phyloP scores from a whole-genome alignment of 1,140 invertebrate genomes.

The Homarus americanus region DNA sequence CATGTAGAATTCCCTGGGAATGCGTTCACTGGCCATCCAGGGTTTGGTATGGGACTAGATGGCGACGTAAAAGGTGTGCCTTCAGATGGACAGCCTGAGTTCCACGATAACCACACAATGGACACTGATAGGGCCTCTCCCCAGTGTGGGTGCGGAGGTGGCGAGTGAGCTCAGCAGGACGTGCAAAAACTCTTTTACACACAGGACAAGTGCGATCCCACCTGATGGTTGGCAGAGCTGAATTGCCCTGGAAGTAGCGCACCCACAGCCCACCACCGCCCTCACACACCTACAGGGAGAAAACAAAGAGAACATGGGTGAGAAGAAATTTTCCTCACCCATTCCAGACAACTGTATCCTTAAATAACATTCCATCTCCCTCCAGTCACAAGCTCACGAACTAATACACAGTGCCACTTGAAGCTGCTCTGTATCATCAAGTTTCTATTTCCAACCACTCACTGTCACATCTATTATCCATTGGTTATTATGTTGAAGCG shows the following conservation, averaged over 20 bases:
- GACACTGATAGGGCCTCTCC: slow-evolving; percentile 63
- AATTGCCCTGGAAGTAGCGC: slow-evolving; percentile 59
- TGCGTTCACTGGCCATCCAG: slow-evolving; percentile 24
- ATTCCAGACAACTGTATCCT: slow-evolving; percentile 14
- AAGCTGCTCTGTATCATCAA: background rate
- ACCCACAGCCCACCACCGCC: slow-evolving; percentile 57
- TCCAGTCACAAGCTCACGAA: background rate
- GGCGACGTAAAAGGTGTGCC: slow-evolving; percentile 56
- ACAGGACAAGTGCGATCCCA: slow-evolving; percentile 69
- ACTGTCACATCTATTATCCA: background rate
- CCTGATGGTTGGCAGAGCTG: slow-evolving; percentile 59
- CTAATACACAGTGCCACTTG: background rate
- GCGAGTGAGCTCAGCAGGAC: slow-evolving; percentile 64
- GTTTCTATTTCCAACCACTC: background rate
- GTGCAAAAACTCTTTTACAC: slow-evolving; percentile 66
- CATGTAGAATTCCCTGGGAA: background rate
- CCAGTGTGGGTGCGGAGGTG: slow-evolving; percentile 69
- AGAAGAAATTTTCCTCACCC: slow-evolving; percentile 41
- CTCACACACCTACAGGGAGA: slow-evolving; percentile 71
- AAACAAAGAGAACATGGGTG: slow-evolving; percentile 66
- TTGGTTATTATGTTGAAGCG: background rate
- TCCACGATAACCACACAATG: slow-evolving; percentile 58
- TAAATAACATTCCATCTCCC: slow-evolving; percentile 16
- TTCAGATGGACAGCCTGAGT: slow-evolving; percentile 64
- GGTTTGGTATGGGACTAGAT: slow-evolving; percentile 30